phyloP scores from a whole-genome alignment of 2,797 vertebrate species.

The Loriculus beryllinus region DNA sequence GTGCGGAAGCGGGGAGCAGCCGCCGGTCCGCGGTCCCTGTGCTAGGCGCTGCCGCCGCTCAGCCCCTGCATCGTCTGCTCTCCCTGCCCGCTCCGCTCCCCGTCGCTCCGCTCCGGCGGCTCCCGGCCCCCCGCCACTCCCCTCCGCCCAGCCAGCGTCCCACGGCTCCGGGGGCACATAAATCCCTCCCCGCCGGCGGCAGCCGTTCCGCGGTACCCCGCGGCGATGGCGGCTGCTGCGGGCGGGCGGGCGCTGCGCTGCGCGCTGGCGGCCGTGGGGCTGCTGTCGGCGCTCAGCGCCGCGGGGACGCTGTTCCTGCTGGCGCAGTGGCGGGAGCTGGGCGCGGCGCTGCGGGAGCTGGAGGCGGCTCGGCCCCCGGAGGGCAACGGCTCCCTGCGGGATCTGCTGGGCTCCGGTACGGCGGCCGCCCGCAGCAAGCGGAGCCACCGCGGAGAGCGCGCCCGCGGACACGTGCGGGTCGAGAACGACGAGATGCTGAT shows the following conservation, averaged over 20 bases:
- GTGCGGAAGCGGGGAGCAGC: neutral
- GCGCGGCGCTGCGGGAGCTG: conserved; percentile 70
- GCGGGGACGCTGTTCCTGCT: conserved; percentile 85
- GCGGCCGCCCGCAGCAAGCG: neutral
- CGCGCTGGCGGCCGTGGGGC: conserved; percentile 78
- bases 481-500: conserved; percentile 86
- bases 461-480: conserved; percentile 64
- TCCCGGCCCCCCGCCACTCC: neutral
- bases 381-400: conserved; percentile 68
- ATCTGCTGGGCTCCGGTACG: conserved; percentile 10
- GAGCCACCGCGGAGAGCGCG: conserved; percentile 74
- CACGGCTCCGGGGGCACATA: neutral
- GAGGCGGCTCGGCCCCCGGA: conserved; percentile 71
- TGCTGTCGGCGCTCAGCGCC: conserved; percentile 81
- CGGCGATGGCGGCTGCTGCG: neutral
- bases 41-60: too few species aligned
- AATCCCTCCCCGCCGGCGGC: neutral
- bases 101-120: too few species aligned
- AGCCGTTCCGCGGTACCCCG: neutral
- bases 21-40: neutral
- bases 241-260: conserved; percentile 74
- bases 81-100: neutral
- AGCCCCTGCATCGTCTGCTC: too few species aligned
- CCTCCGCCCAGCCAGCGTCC: neutral
- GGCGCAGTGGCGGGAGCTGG: conserved; percentile 84